Conservation (phyloP, 2,888 invertebrate genomes). For the Proisotoma minuta region DNA sequence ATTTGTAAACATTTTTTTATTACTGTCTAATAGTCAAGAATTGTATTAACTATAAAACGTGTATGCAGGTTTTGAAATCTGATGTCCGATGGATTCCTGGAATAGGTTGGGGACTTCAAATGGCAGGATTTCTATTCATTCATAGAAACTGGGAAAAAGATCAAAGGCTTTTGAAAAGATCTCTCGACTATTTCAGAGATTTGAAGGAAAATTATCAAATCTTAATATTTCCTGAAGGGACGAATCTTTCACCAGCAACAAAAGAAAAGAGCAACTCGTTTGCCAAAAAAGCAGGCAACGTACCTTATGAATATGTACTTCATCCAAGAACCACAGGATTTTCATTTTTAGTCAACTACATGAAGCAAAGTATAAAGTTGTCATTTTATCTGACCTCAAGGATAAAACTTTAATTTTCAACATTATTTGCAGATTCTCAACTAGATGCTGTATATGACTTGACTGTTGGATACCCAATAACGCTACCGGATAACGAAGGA, state of each 20-base stretch:
- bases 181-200: constrained; percentile 68
- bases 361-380: neutral
- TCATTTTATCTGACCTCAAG: neutral
- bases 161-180: constrained; percentile 61
- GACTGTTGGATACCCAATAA: constrained; percentile 75
- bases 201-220: constrained; percentile 62
- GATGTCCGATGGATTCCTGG: constrained; percentile 76
- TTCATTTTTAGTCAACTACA: constrained; percentile 36
- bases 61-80: constrained; percentile 51
- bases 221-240: constrained; percentile 80
- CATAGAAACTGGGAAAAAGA: constrained; percentile 72
- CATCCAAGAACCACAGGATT: constrained; percentile 82
- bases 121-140: constrained; percentile 77
- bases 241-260: constrained; percentile 69
- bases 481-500: constrained; percentile 68
- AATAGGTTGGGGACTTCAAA: constrained; percentile 58
- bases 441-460: constrained; percentile 77
- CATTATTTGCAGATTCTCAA: constrained; percentile 53
- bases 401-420: neutral
- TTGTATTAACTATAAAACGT: too few relatives aligned
- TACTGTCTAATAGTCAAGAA: too few relatives aligned
- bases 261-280: constrained; percentile 65
- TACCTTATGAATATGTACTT: constrained; percentile 67
- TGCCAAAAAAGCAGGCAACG: constrained; percentile 61
- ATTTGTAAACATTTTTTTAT: too few relatives aligned